Conservation (phyloP, 2,113 vertebrate species). For the Marcusenius ussheri region DNA sequence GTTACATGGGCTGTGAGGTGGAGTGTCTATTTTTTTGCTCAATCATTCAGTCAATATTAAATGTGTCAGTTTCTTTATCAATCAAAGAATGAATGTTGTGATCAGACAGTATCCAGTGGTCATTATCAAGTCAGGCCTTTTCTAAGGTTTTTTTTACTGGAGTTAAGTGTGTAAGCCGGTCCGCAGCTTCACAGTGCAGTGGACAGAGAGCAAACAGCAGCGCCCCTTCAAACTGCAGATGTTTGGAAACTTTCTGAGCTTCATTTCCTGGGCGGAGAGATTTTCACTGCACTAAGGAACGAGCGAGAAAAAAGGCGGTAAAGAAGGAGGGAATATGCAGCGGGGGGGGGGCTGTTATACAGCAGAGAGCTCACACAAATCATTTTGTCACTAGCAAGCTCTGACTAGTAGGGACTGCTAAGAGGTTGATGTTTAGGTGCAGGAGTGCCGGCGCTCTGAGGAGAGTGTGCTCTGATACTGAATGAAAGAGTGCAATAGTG, state of each 20-base stretch:
- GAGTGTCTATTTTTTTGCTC: neutral
- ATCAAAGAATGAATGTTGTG: neutral
- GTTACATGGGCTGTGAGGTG: neutral
- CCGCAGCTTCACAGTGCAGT: neutral
- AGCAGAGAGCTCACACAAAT: constrained; percentile 16
- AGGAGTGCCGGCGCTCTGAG: neutral
- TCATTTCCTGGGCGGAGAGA: constrained; percentile 63
- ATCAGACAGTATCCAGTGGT: neutral
- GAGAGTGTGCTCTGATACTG: neutral
- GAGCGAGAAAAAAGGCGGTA: neutral
- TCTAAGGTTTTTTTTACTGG: neutral
- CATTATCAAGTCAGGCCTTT: neutral
- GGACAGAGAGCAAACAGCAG: neutral
- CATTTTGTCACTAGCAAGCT: constrained; percentile 25
- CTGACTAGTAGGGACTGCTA: constrained; percentile 1
- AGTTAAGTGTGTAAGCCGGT: neutral
- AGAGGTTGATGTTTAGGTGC: neutral
- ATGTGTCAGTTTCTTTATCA: neutral
- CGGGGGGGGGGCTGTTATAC: neutral
- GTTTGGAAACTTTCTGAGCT: constrained; percentile 13
- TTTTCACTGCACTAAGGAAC: neutral
- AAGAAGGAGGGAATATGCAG: neutral
- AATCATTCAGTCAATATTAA: neutral
- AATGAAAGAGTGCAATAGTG: neutral
- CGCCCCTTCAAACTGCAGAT: constrained; percentile 8